phyloP scores from a whole-genome alignment of 2,113 vertebrate species.

The Muntiacus muntjak region DNA sequence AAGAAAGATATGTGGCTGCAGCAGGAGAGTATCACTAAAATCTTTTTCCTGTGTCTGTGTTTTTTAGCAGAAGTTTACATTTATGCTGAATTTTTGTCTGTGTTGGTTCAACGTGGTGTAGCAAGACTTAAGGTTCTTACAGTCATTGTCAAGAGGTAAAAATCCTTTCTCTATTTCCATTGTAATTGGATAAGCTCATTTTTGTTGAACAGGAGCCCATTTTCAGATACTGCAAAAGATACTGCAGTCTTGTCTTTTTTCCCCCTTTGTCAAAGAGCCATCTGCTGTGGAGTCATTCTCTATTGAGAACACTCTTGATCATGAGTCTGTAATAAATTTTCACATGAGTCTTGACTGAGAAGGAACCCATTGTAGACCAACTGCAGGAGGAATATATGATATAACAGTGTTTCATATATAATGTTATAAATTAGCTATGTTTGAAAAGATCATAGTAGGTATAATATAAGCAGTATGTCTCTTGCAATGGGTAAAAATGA shows the following conservation, averaged over 20 bases:
- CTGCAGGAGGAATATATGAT: neutral
- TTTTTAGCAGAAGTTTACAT: constrained; percentile 5
- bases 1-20: neutral
- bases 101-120: neutral
- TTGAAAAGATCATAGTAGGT: constrained; percentile 23
- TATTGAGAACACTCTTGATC: neutral
- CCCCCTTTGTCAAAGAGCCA: neutral
- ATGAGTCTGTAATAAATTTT: constrained; percentile 18
- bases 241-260: neutral
- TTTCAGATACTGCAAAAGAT: neutral
- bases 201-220: constrained; percentile 7
- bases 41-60: neutral
- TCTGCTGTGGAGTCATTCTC: neutral
- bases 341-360: neutral
- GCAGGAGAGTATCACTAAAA: neutral
- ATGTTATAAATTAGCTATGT: constrained; percentile 23
- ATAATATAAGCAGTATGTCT: neutral
- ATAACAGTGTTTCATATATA: neutral
- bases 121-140: neutral
- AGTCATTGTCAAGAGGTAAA: neutral
- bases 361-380: neutral
- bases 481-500: neutral
- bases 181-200: neutral
- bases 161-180: neutral
- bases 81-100: neutral